Evolutionary conservation across 2,888 invertebrate genomes (phyloP), one percentile per base, ranked within the genome.

Genomic region (Pemphredon lugubris): DNA sequence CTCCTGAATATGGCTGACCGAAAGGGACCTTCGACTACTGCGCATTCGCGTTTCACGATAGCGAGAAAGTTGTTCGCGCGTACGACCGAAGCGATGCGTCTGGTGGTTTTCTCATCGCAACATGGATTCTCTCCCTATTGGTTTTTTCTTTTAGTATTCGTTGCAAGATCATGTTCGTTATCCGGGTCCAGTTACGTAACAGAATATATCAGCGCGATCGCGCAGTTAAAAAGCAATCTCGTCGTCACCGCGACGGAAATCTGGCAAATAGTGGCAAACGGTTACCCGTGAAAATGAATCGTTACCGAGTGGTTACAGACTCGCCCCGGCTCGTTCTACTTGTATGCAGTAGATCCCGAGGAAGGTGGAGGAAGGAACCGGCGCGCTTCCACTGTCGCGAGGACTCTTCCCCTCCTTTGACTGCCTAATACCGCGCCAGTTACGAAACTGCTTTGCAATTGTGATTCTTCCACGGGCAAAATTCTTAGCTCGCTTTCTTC

Each of bases 361-460:
- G 34, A 34, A 34, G n/a, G n/a, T n/a, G n/a, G n/a, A n/a, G 34
- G 34, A 34, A 34, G 11, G 7, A 4, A 34, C 34, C 11, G n/a
- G 42, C 37, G 37, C 7, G 21, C n/a, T 37, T 18, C 26, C n/a
- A 30, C 13, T 14, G 23, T 50, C 47, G 7, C 40, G 1, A 4
- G 40, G 21, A 48, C 47, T 51, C 47, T 7, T 34, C 34, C 30
- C n/a, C 60, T 61, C 37, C 65, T 73, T 63, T 67, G 81, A 81
- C 79, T 73, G 72, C 80, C 81, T 84, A 84, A 83, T 83, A 83
- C 77, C 73, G 77, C 66, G 57, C 71, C 79, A 80, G 80, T 83
- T 83, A 83, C 84, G 77, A 80, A 83, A 78, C 82, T 83, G 74
- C 73, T 84, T 82, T 79, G 84, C 82, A 83, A 83, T 84, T 83